Percentiles rank a stretch among this genome's conserved stretches.
Conservation (phyloP, 2,888 invertebrate genomes). For the Drosophila testacea region DNA sequence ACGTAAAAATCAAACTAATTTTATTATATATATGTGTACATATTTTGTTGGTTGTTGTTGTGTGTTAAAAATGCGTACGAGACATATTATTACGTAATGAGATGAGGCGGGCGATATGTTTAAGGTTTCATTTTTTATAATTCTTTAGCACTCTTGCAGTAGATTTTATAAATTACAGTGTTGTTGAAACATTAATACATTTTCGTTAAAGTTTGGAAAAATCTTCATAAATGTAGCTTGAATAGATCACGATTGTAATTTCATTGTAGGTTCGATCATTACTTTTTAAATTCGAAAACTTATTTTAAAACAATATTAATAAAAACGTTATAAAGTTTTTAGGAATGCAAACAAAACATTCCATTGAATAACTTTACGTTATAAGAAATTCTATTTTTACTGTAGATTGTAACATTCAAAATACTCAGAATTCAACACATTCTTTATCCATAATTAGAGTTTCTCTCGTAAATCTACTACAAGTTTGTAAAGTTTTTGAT, state of each 20-base stretch:
- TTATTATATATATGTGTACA: conserved; percentile 53
- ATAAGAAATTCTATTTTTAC: no score
- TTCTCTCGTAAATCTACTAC: conserved; percentile 13
- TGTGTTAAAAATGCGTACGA: conserved; percentile 76
- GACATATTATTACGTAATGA: conserved; percentile 79
- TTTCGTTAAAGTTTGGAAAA: no score
- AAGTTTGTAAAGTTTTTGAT: conserved; percentile 21
- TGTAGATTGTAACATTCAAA: neutral
- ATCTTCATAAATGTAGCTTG: no score
- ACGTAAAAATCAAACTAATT: conserved; percentile 70
- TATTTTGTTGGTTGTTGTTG: conserved; percentile 57
- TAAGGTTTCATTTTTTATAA: conserved; percentile 34
- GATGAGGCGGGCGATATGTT: conserved; percentile 79
- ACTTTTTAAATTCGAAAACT: neutral
- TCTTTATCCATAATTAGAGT: neutral
- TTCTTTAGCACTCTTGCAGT: conserved; percentile 18
- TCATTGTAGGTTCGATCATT: no score
- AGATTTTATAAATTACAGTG: neutral
- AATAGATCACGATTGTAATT: no score
- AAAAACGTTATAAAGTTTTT: no score
- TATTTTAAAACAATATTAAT: neutral
- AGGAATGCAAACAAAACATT: no score
- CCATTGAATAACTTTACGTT: no score
- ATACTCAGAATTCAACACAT: neutral
- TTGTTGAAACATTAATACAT: no score